A percentile compares a stretch with the other conserved stretches of the same genome.
phyloP scores from a whole-genome alignment of 2,797 vertebrate genomes.

The Syngnathus rostellatus region DNA sequence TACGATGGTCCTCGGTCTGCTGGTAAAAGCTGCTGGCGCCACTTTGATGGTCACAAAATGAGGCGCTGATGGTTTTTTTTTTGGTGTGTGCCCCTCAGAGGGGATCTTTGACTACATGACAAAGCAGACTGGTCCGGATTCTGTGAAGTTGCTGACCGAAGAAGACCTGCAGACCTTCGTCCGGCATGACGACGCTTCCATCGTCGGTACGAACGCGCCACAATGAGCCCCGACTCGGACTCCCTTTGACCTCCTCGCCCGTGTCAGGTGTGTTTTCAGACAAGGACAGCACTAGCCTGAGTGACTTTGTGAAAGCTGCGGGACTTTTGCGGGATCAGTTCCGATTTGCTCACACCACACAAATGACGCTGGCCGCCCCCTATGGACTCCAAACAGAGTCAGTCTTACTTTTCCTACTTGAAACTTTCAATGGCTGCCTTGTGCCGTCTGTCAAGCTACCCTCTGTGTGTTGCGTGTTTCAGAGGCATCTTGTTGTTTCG shows the following conservation, averaged over 20 bases:
- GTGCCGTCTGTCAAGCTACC: background rate
- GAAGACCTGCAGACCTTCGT: slow-evolving; percentile 60
- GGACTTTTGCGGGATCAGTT: slow-evolving; percentile 64
- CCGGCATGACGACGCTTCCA: slow-evolving; percentile 60
- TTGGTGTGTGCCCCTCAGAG: slow-evolving; percentile 39
- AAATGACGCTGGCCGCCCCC: slow-evolving; percentile 35
- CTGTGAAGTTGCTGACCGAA: slow-evolving; percentile 42
- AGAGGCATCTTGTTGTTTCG: slow-evolving; percentile 64
- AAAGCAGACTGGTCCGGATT: slow-evolving; percentile 68
- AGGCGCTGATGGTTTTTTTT: too few species aligned
- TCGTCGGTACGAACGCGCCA: slow-evolving; percentile 51
- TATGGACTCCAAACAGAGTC: slow-evolving; percentile 50
- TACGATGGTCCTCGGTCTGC: slow-evolving; percentile 66
- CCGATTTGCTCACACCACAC: slow-evolving; percentile 59
- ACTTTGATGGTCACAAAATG: background rate
- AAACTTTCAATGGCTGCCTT: background rate
- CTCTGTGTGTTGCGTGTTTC: slow-evolving; percentile 9
- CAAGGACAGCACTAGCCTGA: slow-evolving; percentile 30
- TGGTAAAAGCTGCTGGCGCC: slow-evolving; percentile 20
- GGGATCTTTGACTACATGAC: slow-evolving; percentile 66
- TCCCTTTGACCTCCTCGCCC: background rate
- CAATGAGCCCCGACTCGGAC: too few species aligned
- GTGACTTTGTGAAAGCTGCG: slow-evolving; percentile 65
- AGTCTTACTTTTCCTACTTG: slow-evolving; percentile 15
- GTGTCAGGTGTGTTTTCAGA: slow-evolving; percentile 61